A percentile compares a stretch with the other conserved stretches of the same genome.
Conservation (phyloP, 2,888 invertebrate genomes). For the Subacronicta megacephala region DNA sequence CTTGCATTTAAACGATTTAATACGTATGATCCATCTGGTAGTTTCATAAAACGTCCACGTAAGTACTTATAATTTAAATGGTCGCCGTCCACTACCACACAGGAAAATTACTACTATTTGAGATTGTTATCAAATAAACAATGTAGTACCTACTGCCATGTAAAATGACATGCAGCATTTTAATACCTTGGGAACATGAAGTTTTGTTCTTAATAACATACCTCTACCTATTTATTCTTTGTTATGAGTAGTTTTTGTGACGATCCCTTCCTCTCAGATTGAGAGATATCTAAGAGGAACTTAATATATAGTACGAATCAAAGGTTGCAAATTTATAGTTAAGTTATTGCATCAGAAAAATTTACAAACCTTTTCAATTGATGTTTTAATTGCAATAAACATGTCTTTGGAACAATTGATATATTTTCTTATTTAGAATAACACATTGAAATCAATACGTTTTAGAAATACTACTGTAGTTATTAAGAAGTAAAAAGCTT, state of each 20-base stretch:
- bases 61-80: constrained; percentile 31
- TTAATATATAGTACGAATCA: too few species aligned
- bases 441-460: too few species aligned
- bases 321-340: too few species aligned
- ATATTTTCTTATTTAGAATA: too few species aligned
- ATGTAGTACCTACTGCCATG: constrained; percentile 60
- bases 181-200: constrained; percentile 55
- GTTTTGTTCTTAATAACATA: constrained; percentile 21
- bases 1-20: constrained; percentile 8
- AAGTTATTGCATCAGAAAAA: too few species aligned
- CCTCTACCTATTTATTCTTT: not conserved
- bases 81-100: constrained; percentile 55
- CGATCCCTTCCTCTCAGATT: not conserved
- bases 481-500: too few species aligned
- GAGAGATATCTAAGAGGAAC: too few species aligned
- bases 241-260: not conserved
- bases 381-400: too few species aligned
- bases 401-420: too few species aligned
- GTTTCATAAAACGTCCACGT: constrained; percentile 13
- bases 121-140: constrained; percentile 80
- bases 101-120: constrained; percentile 64
- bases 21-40: not conserved
- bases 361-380: too few species aligned
- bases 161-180: constrained; percentile 61
- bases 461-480: too few species aligned